Percentiles rank a stretch among this genome's conserved stretches.
phyloP scores from a whole-genome alignment of 2,113 vertebrate genomes.

The Upupa epops region DNA sequence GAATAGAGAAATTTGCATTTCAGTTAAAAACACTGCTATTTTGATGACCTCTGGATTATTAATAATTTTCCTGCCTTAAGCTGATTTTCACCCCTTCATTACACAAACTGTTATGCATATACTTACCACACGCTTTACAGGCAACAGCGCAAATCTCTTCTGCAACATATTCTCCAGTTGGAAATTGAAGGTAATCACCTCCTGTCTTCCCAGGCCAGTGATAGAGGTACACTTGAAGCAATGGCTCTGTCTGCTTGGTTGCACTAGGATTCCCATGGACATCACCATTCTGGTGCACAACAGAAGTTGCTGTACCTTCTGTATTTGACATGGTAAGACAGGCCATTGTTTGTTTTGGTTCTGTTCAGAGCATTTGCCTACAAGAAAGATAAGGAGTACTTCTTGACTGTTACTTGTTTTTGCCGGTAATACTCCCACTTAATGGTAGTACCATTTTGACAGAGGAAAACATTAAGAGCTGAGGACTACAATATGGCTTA shows the following conservation, averaged over 20 bases:
- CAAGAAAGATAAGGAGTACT: constrained; percentile 8
- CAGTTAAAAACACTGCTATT: neutral
- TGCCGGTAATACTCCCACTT: neutral
- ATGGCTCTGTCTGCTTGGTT: constrained; percentile 70
- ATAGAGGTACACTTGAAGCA: constrained; percentile 86
- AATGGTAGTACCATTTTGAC: neutral
- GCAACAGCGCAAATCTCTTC: constrained; percentile 90
- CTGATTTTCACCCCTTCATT: neutral
- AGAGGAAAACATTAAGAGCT: neutral
- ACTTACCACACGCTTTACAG: constrained; percentile 91
- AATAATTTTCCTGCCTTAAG: neutral
- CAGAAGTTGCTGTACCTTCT: constrained; percentile 71
- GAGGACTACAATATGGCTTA: neutral
- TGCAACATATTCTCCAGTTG: constrained; percentile 84
- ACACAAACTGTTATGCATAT: neutral
- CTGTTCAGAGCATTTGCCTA: constrained; percentile 66
- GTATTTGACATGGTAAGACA: constrained; percentile 86
- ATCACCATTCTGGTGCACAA: constrained; percentile 74
- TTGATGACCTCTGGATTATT: neutral
- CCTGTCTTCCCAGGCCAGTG: constrained; percentile 72
- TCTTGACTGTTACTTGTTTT: neutral
- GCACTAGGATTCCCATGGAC: constrained; percentile 55
- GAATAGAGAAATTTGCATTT: neutral
- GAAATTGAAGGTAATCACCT: constrained; percentile 76
- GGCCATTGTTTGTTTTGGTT: constrained; percentile 75